These are phyloP conservation scores for Choristoneura rosaceana DNA, from an alignment of 2,888 invertebrate species.

Conservation along the genomic window DNA sequence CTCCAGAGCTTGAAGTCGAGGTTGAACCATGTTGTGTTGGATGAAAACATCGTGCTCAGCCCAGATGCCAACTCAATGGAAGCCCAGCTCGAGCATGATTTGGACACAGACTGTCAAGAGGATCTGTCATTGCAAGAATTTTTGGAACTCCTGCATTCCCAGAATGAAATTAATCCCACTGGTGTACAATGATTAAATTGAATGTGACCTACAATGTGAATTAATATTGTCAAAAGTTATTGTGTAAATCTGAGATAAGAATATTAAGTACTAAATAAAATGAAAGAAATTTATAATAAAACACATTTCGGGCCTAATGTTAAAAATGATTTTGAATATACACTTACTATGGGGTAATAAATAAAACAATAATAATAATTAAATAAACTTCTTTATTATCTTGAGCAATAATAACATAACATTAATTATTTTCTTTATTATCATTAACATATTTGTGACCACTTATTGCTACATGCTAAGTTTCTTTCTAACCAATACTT, in stretches of 20 bases:
- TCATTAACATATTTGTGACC: no score
- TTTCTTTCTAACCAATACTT: no score
- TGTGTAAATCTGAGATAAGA: conserved; percentile 76
- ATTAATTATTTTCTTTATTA: not conserved
- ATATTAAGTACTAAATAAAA: conserved; percentile 30
- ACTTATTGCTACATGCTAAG: no score
- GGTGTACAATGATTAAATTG: conserved; percentile 67
- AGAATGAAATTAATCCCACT: conserved; percentile 72
- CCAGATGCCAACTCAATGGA: conserved; percentile 81
- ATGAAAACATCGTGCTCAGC: conserved; percentile 80
- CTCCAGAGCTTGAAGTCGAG: conserved; percentile 81
- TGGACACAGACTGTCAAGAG: conserved; percentile 83
- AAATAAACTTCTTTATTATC: conserved; percentile 30
- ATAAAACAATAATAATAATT: conserved; percentile 24
- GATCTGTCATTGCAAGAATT: conserved; percentile 82
- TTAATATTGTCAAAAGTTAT: conserved; percentile 73
- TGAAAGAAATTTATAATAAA: conserved; percentile 27
- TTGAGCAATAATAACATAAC: not conserved
- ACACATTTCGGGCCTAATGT: conserved; percentile 34
- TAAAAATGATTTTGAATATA: conserved; percentile 36
- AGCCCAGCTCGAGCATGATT: conserved; percentile 79
- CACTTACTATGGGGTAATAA: conserved; percentile 24
- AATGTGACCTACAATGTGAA: conserved; percentile 54
- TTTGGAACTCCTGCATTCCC: conserved; percentile 78
- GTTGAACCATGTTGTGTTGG: conserved; percentile 80